Evolutionary conservation across 2,888 invertebrate genomes (phyloP).

Genomic region (Rotaria macrura): DNA sequence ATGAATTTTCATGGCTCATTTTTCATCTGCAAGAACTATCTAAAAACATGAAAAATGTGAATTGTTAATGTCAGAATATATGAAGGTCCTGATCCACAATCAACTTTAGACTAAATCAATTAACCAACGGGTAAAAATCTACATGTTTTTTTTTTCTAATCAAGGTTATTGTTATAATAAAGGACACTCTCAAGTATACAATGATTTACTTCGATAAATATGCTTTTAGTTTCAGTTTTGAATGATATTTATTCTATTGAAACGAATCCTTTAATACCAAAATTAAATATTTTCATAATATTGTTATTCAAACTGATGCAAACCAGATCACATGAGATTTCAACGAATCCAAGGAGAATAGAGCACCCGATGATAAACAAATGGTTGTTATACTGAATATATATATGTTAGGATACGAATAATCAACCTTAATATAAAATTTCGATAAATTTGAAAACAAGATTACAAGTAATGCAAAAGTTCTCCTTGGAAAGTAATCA

Average conservation of each 20-base stretch:
- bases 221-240: background rate
- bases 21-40: too few relatives aligned
- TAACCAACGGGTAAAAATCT: too few relatives aligned
- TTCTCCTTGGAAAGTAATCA: background rate
- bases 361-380: background rate
- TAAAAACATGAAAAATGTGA: too few relatives aligned
- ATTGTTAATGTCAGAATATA: too few relatives aligned
- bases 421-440: background rate
- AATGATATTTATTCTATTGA: background rate
- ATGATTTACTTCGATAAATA: background rate
- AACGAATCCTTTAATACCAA: background rate
- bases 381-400: background rate
- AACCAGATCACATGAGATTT: background rate
- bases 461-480: too few relatives aligned
- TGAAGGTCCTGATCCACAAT: too few relatives aligned
- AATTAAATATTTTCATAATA: background rate
- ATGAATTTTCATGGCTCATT: background rate
- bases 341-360: background rate
- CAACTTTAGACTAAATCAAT: too few relatives aligned
- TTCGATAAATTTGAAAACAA: background rate
- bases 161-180: background rate
- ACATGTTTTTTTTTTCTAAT: too few relatives aligned
- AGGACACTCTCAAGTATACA: background rate
- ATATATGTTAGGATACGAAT: background rate
- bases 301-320: background rate